A percentile compares a stretch with the other conserved stretches of the same genome.
Conservation (phyloP, 2,797 vertebrate species). For the Podarcis lilfordi region DNA sequence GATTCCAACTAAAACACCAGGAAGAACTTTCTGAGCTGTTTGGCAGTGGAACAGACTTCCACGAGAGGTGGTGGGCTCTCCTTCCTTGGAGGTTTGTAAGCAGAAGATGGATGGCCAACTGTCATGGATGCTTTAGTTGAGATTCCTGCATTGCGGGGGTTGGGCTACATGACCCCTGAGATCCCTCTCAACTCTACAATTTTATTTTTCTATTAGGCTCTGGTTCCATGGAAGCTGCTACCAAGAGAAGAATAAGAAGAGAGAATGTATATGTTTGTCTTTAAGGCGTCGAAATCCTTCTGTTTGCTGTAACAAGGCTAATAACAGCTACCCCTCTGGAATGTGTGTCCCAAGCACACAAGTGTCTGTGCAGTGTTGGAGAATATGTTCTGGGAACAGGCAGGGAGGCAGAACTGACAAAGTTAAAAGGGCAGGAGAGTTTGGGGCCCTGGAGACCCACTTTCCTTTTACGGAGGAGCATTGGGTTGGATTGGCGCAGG, state of each 20-base stretch:
- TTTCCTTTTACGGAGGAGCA: neutral
- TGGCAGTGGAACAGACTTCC: too few species aligned
- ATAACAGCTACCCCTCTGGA: neutral
- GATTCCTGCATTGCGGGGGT: too few species aligned
- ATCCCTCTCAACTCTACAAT: too few species aligned
- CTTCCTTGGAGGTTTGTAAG: too few species aligned
- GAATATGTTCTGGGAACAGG: neutral
- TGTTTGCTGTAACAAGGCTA: neutral
- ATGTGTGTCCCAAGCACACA: neutral
- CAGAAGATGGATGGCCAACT: too few species aligned
- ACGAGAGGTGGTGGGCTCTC: too few species aligned
- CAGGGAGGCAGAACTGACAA: neutral
- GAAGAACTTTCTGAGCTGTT: too few species aligned
- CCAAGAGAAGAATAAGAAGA: neutral
- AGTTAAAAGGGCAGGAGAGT: neutral
- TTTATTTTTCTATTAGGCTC: neutral
- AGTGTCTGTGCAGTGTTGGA: neutral
- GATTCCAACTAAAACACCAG: too few species aligned
- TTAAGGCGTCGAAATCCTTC: neutral
- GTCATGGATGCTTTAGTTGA: too few species aligned
- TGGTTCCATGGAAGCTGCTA: neutral
- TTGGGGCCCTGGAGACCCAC: neutral
- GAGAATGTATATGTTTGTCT: neutral
- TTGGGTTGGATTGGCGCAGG: neutral
- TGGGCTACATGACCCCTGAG: too few species aligned